Percentiles rank a stretch among this genome's conserved stretches.
Evolutionary conservation across 2,113 vertebrate species (phyloP).

Genomic region (Montifringilla adamsi): DNA sequence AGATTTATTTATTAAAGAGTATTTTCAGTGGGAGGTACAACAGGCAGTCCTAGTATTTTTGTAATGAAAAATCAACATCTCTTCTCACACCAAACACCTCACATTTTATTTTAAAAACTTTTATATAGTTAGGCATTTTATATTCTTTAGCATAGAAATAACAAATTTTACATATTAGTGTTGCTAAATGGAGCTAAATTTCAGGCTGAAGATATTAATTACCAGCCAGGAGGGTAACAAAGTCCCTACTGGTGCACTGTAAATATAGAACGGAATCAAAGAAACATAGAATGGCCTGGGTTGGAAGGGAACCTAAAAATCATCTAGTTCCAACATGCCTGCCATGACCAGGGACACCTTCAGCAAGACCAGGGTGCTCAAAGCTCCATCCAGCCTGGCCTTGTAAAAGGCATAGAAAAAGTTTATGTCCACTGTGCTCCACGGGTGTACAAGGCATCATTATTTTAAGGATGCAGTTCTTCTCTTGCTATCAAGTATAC

Average conservation of each 20-base stretch:
- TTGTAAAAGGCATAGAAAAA: not conserved
- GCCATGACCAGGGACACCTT: not conserved
- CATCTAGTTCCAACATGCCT: not conserved
- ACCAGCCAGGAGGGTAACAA: not conserved
- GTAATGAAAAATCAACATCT: not conserved
- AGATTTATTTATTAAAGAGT: not conserved
- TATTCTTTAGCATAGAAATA: not conserved
- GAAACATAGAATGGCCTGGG: not conserved
- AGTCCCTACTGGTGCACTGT: not conserved
- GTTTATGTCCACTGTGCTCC: not conserved
- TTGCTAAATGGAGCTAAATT: not conserved
- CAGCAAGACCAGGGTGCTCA: not conserved
- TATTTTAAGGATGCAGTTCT: not conserved
- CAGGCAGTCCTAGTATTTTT: not conserved
- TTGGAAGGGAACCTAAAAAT: not conserved
- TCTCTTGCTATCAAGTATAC: not conserved
- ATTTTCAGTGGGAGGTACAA: not conserved
- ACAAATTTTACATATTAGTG: not conserved
- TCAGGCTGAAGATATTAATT: not conserved
- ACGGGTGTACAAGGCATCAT: rapidly evolving
- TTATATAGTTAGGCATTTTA: not conserved
- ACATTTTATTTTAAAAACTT: not conserved
- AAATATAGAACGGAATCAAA: not conserved
- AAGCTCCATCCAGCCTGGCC: not conserved
- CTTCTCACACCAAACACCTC: not conserved